Base-by-base conservation (phyloP, 2,888 invertebrate species). In the Tetropium fuscum region DNA sequence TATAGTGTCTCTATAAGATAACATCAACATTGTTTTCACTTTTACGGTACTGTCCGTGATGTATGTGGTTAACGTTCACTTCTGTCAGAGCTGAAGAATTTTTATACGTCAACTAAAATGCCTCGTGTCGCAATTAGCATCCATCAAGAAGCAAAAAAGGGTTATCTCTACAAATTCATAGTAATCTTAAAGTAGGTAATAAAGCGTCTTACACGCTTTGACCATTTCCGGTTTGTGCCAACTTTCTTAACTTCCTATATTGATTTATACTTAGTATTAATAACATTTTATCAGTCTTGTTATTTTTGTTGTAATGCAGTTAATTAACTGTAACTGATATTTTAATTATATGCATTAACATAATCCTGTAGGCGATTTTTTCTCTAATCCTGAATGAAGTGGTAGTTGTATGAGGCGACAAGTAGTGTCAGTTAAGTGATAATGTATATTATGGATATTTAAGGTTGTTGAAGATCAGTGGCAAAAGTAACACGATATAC, bases 21-120 rank as follows among this genome's bases (percentile, higher is more conserved):
- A 20, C 22, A 44, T 48, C 25, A 32, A 49, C 56, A 56, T 43
- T 58, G 41, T 58, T 47, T 58, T 58, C 58, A 53, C 58, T 58
- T 58, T 40, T 58, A 47, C 34, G 47, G 53, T 27, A 34, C 32
- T 40, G 19, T 38, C 41, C 25, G 53, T 45, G 47, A 45, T 47
- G 20, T 53, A 58, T 30, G 58, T 32, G 43, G 53, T 34, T 41
- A 57, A 64, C 58, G 51, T 41, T 59, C 38, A 45, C 58, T 48
- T 57, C 58, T 45, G 49, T 60, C 43, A 48, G 43, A 44, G 19
- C 22, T 55, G 45, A 67, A 55, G 54, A 58, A 64, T 64, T 67
- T 63, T 64, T 64, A 67, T 64, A 27, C 53, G 43, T 58, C 58
- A 57, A 59, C 62, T 59, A 56, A 59, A 61, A 64, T 62, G 59